phyloP scores from a whole-genome alignment of 2,888 invertebrate species.

The Carterocephalus palaemon region DNA sequence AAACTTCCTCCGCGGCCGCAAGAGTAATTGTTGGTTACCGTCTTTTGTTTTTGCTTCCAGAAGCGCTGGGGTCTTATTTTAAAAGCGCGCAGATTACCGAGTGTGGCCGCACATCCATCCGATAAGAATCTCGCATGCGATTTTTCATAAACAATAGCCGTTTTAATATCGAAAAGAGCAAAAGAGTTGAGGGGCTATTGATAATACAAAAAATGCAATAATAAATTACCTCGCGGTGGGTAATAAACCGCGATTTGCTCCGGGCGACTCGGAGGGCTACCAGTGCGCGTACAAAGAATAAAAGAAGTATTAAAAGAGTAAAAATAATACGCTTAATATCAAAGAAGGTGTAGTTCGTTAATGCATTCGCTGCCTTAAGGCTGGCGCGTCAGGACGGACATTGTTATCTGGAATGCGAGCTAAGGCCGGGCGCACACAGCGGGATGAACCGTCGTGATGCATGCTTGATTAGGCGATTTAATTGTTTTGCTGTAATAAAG shows the following conservation, averaged over 20 bases:
- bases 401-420: constrained; percentile 76
- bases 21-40: constrained; percentile 18
- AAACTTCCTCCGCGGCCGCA: constrained; percentile 16
- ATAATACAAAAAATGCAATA: constrained; percentile 78
- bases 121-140: constrained; percentile 67
- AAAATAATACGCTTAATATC: constrained; percentile 77
- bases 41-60: constrained; percentile 27
- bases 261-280: constrained; percentile 73
- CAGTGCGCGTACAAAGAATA: constrained; percentile 59
- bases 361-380: constrained; percentile 74
- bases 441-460: constrained; percentile 1
- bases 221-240: constrained; percentile 74
- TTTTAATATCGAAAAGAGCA: constrained; percentile 74
- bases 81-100: constrained; percentile 49
- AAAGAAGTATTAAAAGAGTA: constrained; percentile 45
- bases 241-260: constrained; percentile 76
- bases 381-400: constrained; percentile 66
- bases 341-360: constrained; percentile 76
- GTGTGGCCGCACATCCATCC: constrained; percentile 41
- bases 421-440: constrained; percentile 41
- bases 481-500: no score
- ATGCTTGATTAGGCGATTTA: no score
- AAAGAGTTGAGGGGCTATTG: constrained; percentile 68
- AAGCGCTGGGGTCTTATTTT: constrained; percentile 25
- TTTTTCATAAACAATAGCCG: constrained; percentile 78